Evolutionary conservation across 2,797 vertebrate species (phyloP), one percentile per base, ranked within the genome.

Genomic region (Cossypha polioptera): DNA sequence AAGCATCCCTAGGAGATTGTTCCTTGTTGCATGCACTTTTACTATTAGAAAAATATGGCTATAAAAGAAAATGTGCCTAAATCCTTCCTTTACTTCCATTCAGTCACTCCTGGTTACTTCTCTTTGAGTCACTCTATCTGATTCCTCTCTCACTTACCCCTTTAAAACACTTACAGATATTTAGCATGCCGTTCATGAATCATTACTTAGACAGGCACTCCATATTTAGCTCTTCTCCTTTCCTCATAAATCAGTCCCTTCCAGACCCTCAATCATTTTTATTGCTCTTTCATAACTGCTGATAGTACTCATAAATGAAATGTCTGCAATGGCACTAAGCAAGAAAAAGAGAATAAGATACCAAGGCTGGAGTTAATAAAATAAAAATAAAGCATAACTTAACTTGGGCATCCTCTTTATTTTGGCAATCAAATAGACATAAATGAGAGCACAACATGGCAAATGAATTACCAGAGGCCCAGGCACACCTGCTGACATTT

Each of bases 221-320:
- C 86, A 45, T 88, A 95, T 94, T 92, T 95, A 94, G 74, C 45
- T 78, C 69, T 86, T 92, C 43, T 88, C 26, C 26, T 69, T 94
- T 80, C 59, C 67, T 89, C 93, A 92, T 95, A 94, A 96, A 95
- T 97, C 94, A 93, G 33, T 57, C 38, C 31, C n/a, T 89, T 90
- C 53, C 53, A 84, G 59, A 73, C 25, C 42, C 88, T 96, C 67
- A 84, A 92, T 95, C 92, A 95, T 92, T 95, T 95, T 94, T 95
- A 95, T 91, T 86, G 73, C 67, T 89, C 67, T 86, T 93, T 95
- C 82, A 91, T 94, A 95, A 85, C 63, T 82, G 81, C 63, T 94
- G 86, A 93, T 91, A 91, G 74, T 67, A 84, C 61, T 92, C 48
- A 73, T 87, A 97, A 95, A 95, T 92, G 86, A 92, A 88, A 86